Percentiles rank a stretch among this genome's conserved stretches.
phyloP scores from a whole-genome alignment of 2,888 invertebrate species.

The Brenthis hecate region DNA sequence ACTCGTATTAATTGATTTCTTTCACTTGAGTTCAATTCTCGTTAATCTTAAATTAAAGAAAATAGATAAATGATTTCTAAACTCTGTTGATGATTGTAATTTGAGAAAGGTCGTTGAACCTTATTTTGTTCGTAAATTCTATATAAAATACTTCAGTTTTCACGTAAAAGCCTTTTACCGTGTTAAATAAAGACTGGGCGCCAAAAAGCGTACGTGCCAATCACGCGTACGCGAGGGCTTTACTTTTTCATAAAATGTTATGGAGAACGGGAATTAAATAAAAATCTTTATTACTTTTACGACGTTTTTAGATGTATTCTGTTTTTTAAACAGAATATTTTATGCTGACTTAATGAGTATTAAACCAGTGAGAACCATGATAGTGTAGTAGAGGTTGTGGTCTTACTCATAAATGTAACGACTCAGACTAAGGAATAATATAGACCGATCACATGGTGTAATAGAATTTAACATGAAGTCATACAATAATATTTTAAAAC shows the following conservation, averaged over 20 bases:
- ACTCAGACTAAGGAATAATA: too few relatives aligned
- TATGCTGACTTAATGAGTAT: too few relatives aligned
- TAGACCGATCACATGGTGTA: too few relatives aligned
- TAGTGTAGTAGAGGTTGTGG: too few relatives aligned
- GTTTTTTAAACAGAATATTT: not conserved
- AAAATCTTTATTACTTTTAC: conserved; percentile 35
- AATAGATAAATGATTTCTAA: conserved; percentile 22
- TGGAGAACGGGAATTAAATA: conserved; percentile 38
- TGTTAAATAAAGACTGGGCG: conserved; percentile 37
- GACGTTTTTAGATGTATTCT: conserved; percentile 12
- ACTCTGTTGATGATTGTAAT: conserved; percentile 25
- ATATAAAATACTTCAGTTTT: conserved; percentile 35
- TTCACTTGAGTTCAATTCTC: conserved; percentile 2
- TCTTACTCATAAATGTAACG: too few relatives aligned
- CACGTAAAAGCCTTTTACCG: conserved; percentile 34
- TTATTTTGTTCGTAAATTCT: conserved; percentile 29
- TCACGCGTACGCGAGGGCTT: conserved; percentile 33
- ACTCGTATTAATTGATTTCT: not conserved
- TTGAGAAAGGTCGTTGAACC: conserved; percentile 22
- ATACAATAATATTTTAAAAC: too few relatives aligned
- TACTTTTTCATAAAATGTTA: conserved; percentile 40
- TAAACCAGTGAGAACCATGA: too few relatives aligned
- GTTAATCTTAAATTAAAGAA: conserved; percentile 13
- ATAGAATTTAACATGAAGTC: too few relatives aligned
- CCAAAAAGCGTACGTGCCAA: conserved; percentile 41